phyloP scores from a whole-genome alignment of 64 coral and sea anemone species.

The Montipora efflorescens region DNA sequence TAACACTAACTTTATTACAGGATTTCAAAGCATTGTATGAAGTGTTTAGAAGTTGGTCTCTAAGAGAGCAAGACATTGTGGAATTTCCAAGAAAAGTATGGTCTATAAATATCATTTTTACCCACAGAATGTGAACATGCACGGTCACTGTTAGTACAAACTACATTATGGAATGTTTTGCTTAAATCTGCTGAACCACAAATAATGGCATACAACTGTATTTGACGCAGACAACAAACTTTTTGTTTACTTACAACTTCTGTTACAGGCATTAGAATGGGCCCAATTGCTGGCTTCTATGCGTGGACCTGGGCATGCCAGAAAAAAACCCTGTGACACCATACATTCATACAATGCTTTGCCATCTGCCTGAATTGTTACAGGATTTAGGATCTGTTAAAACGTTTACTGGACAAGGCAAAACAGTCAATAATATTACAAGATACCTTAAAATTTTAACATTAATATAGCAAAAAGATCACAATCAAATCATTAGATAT shows the following conservation, averaged over 20 bases:
- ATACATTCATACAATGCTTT: slow-evolving; percentile 33
- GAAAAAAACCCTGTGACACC: slow-evolving; percentile 8
- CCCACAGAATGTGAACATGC: too few relatives aligned
- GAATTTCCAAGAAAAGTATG: slow-evolving; percentile 5
- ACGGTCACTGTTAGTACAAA: too few relatives aligned
- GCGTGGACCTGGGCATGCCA: background rate
- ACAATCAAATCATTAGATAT: background rate
- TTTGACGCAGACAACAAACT: background rate
- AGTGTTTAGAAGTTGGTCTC: background rate
- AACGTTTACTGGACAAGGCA: slow-evolving; percentile 41
- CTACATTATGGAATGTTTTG: too few relatives aligned
- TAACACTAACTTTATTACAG: background rate
- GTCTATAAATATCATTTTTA: too few relatives aligned
- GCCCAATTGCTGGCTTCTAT: background rate
- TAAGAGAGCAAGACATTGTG: background rate
- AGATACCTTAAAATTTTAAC: background rate
- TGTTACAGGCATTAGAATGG: slow-evolving; percentile 24
- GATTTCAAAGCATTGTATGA: slow-evolving; percentile 15
- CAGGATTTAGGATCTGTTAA: slow-evolving; percentile 10
- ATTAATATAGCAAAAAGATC: background rate
- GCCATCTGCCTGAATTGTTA: slow-evolving; percentile 10
- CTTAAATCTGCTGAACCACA: too few relatives aligned
- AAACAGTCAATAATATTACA: background rate
- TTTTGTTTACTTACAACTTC: background rate
- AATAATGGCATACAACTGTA: background rate